phyloP scores from a whole-genome alignment of 2,113 vertebrate species.

The Todiramphus saurophagus region DNA sequence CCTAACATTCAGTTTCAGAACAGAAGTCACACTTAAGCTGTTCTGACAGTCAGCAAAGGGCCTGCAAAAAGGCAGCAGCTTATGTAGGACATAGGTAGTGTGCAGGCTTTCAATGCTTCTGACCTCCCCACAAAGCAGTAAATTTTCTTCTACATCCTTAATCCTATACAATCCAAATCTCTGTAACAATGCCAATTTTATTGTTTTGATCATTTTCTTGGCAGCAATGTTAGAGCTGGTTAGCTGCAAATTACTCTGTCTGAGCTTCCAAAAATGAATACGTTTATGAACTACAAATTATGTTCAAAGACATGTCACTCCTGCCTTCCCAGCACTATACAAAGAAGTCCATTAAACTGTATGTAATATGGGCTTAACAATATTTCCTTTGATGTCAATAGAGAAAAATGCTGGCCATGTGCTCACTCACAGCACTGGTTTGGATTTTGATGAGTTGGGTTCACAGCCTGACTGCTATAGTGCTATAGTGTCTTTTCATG shows the following conservation, averaged over 20 bases:
- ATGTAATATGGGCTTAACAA: slow-evolving; percentile 6
- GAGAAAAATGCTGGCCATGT: background rate
- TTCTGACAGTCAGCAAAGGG: background rate
- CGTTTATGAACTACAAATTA: slow-evolving; percentile 22
- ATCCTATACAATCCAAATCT: slow-evolving; percentile 23
- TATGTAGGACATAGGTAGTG: background rate
- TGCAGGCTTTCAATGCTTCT: background rate
- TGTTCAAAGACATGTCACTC: slow-evolving; percentile 40
- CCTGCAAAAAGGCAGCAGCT: background rate
- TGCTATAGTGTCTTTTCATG: background rate
- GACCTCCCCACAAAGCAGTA: background rate
- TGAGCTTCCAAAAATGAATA: slow-evolving; percentile 19
- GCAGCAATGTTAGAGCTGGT: slow-evolving; percentile 14
- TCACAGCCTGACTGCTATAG: background rate
- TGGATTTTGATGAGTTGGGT: background rate
- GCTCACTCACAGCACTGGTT: background rate
- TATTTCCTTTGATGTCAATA: slow-evolving; percentile 14
- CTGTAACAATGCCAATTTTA: slow-evolving; percentile 43
- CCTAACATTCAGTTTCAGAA: background rate
- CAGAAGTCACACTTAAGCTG: background rate
- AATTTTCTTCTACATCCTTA: slow-evolving; percentile 10
- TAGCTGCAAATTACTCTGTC: slow-evolving; percentile 36
- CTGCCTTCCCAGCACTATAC: background rate
- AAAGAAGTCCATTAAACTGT: slow-evolving; percentile 39
- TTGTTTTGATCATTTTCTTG: slow-evolving; percentile 54